phyloP scores from a whole-genome alignment of 2,888 invertebrate genomes.

The Linnaemya vulpina region DNA sequence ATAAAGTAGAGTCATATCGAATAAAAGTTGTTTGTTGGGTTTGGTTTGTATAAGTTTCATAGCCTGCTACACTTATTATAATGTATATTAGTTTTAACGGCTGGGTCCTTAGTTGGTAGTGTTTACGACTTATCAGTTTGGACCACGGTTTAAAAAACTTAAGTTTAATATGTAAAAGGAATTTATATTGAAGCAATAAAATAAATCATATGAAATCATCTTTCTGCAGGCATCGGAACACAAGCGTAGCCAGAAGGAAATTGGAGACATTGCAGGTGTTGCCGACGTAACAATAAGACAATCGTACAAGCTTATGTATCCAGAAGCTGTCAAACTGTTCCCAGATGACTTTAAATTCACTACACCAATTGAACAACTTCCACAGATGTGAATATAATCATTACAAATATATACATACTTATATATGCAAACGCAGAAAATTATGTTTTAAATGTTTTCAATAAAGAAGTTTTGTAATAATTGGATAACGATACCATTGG shows the following conservation, averaged over 20 bases:
- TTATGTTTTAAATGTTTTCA: background rate
- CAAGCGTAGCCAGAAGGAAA: conserved; percentile 98
- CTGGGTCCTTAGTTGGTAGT: no score
- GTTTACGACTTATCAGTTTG: no score
- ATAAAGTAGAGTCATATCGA: no score
- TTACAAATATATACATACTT: background rate
- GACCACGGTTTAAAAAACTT: no score
- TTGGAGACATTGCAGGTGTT: conserved; percentile 98
- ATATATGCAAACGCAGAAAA: background rate
- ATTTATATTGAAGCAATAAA: background rate
- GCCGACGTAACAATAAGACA: conserved; percentile 99
- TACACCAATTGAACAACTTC: conserved; percentile 96
- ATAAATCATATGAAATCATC: background rate
- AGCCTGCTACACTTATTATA: no score
- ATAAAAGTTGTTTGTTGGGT: no score
- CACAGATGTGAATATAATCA: conserved; percentile 87
- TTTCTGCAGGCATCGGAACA: conserved; percentile 91
- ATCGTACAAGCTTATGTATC: conserved; percentile 98
- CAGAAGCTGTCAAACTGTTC: conserved; percentile 95
- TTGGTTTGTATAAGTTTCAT: no score
- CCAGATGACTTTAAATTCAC: conserved; percentile 98
- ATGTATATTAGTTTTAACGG: no score
- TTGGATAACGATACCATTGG: no score
- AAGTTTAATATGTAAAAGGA: no score
- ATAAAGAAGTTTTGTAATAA: background rate